These are phyloP conservation scores for Cyanistes caeruleus DNA, from an alignment of 2,113 vertebrate genomes.

Conservation along the genomic window DNA sequence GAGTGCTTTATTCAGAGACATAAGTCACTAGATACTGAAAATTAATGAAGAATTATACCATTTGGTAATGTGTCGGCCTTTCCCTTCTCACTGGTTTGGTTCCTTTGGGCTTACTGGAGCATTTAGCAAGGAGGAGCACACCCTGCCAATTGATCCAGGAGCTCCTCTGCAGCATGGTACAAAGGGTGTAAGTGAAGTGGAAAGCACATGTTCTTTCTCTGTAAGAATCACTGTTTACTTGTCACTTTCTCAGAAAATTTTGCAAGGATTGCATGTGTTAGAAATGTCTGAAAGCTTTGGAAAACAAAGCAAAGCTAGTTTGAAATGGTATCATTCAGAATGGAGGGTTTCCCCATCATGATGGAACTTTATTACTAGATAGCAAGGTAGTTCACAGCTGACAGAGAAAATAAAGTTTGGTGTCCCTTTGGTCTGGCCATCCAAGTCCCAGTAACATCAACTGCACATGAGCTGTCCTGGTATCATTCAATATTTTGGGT, in stretches of 20 bases:
- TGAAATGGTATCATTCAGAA: not conserved
- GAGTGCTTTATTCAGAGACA: not conserved
- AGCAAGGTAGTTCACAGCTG: not conserved
- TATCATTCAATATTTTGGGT: not conserved
- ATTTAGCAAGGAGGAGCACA: not conserved
- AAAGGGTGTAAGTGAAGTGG: not conserved
- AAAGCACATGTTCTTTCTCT: not conserved
- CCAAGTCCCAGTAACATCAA: not conserved
- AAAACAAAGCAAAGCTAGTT: not conserved
- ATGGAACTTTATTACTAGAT: not conserved
- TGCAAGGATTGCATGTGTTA: not conserved
- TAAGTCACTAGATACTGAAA: not conserved
- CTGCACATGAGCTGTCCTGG: not conserved
- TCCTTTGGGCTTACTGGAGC: not conserved
- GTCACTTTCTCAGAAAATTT: not conserved
- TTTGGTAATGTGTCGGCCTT: not conserved
- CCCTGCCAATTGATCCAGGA: not conserved
- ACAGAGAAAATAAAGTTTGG: not conserved
- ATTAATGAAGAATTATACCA: not conserved
- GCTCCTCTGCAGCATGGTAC: not conserved
- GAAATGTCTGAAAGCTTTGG: not conserved
- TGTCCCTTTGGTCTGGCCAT: not conserved
- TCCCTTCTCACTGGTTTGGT: not conserved
- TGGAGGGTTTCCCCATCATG: not conserved
- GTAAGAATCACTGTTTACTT: not conserved